These are phyloP conservation scores for Drosophila auraria DNA, from an alignment of 1,140 invertebrate species.

Conservation along the genomic window DNA sequence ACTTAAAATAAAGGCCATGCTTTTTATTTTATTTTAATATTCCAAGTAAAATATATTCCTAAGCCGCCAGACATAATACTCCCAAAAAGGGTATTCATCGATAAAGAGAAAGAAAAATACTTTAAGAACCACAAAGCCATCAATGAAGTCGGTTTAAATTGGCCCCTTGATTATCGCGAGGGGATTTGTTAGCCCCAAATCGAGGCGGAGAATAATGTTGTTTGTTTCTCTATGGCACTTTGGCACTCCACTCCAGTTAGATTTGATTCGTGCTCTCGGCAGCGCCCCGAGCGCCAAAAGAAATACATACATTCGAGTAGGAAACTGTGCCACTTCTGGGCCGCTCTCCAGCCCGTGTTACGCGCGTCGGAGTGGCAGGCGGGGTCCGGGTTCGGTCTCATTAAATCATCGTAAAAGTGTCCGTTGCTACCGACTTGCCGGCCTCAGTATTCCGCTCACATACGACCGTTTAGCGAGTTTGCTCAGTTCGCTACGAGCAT, in stretches of 20 bases:
- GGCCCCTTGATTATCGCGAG: slow-evolving; percentile 71
- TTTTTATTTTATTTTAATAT: neutral
- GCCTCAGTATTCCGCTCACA: slow-evolving; percentile 65
- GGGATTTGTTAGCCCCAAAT: slow-evolving; percentile 65
- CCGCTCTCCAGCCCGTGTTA: slow-evolving; percentile 63
- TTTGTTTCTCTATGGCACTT: slow-evolving; percentile 63
- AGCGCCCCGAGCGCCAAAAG: slow-evolving; percentile 20
- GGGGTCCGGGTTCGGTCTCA: slow-evolving; percentile 21
- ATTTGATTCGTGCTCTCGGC: slow-evolving; percentile 25
- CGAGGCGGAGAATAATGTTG: slow-evolving; percentile 60
- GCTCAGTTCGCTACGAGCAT: slow-evolving; percentile 26
- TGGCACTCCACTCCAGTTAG: slow-evolving; percentile 33
- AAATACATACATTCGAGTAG: slow-evolving; percentile 31
- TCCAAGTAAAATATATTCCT: neutral
- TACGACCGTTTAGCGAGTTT: slow-evolving; percentile 51
- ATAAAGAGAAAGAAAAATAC: slow-evolving; percentile 18
- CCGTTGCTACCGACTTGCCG: slow-evolving; percentile 44
- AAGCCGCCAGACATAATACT: neutral
- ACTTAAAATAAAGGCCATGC: too few species aligned
- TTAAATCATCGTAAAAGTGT: slow-evolving; percentile 74
- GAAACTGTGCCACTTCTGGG: slow-evolving; percentile 67
- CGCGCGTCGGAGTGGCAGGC: slow-evolving; percentile 49
- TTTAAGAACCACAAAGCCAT: slow-evolving; percentile 35
- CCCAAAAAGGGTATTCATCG: neutral
- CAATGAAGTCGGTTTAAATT: slow-evolving; percentile 57